phyloP scores from a whole-genome alignment of 2,797 vertebrate species.

The Sarcoramphus papa region DNA sequence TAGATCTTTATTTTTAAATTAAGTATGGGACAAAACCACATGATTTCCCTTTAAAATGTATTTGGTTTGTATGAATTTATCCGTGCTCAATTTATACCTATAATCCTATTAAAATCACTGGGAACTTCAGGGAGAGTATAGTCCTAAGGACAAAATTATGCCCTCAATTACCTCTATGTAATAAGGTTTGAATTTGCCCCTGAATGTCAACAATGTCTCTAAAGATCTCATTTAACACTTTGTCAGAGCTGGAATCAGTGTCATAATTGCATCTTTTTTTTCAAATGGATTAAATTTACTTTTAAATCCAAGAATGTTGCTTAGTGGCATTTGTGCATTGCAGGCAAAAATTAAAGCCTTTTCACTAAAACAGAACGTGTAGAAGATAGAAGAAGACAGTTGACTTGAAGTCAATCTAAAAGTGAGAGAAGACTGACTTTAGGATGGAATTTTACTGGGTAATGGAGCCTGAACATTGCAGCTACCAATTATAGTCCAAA shows the following conservation, averaged over 20 bases:
- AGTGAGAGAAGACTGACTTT: neutral
- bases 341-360: neutral
- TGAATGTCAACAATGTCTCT: neutral
- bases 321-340: neutral
- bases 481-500: conserved; percentile 20
- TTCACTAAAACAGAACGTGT: neutral
- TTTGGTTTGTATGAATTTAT: neutral
- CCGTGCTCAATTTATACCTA: neutral
- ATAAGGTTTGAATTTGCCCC: neutral
- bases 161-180: neutral
- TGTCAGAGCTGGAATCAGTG: neutral
- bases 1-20: neutral
- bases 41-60: neutral
- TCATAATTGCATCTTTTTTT: neutral
- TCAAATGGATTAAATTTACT: neutral
- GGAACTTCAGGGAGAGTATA: neutral
- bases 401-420: neutral
- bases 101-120: neutral
- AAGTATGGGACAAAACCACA: rapidly evolving
- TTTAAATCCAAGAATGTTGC: neutral
- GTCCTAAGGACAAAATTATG: neutral
- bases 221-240: neutral
- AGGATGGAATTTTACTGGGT: neutral
- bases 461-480: neutral
- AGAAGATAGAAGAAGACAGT: neutral